Base-by-base conservation (phyloP, 2,113 vertebrate species). In the Xenopus laevis region DNA sequence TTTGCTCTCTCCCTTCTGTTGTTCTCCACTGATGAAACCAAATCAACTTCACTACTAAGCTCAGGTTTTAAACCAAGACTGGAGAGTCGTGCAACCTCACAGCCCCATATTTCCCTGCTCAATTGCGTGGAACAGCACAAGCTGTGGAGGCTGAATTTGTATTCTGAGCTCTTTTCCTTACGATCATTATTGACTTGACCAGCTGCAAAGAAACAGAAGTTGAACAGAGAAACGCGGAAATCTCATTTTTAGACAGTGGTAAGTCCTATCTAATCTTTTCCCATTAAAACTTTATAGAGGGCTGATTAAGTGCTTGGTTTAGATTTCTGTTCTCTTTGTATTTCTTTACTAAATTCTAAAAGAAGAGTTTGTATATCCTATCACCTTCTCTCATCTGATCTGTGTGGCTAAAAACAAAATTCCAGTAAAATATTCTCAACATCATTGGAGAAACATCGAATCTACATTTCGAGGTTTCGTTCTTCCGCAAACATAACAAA, bases 221-320 rank as follows among this genome's bases (percentile, higher is more conserved):
- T 69, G 66, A 46, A 45, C 63, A 47, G 59, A 70, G 67, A 63
- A 63, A 69, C 58, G 21, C 20, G 50, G 53, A 52, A 59, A 33
- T 77, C 74, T 77, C 67, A 64, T 16, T 62, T 63, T 61, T 23
- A 68, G 66, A 77, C 67, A 18, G 66, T 63, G 74, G 74, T 77
- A 77, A 77, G 74, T 64, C n/a, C 23, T 10, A 15, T 50, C 18
- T 67, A n/a, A 27, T 50, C 59, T n/a, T 6, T 12, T 33, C 23
- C 47, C 52, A 20, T 18, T 55, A 4, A 40, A 40, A 40, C 33
- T 40, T 40, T 40, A 40, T 40, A 40, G 33, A 9, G 33, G 33
- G 8, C 33, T 40, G 33, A 40, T 40, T 6, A 40, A 40, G 33
- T 50, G 10, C 47, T 50, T 50, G 47, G 9, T 50, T 50, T 50